These are phyloP conservation scores for Steinernema scapterisci DNA, from an alignment of 2,888 invertebrate genomes.

Conservation along the genomic window DNA sequence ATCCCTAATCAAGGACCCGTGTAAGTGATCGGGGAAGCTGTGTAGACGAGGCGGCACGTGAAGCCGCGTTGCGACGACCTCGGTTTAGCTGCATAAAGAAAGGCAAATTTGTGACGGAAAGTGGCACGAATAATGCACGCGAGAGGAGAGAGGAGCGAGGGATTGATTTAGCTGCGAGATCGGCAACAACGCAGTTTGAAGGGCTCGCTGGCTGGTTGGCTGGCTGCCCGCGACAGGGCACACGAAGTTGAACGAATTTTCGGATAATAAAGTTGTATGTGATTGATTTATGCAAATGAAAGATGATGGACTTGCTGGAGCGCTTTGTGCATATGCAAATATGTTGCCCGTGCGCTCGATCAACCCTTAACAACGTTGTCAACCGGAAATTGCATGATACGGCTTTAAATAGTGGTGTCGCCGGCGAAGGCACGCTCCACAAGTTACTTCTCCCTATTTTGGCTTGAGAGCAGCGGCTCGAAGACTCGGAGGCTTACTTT, in stretches of 20 bases:
- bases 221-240: constrained; percentile 8
- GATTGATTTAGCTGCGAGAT: constrained; percentile 5
- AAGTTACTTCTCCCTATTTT: not conserved
- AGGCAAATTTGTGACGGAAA: constrained; percentile 29
- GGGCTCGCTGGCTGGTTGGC: not conserved
- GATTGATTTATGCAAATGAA: constrained; percentile 28
- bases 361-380: not conserved
- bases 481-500: too few relatives aligned
- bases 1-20: constrained; percentile 27
- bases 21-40: constrained; percentile 27
- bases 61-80: constrained; percentile 25
- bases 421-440: not conserved
- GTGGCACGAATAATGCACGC: constrained; percentile 19
- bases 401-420: not conserved
- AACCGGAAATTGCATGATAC: constrained; percentile 2
- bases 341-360: not conserved
- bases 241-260: constrained; percentile 4
- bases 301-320: not conserved
- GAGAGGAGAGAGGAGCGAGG: not conserved
- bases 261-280: constrained; percentile 24
- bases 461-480: not conserved
- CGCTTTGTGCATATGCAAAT: constrained; percentile 16
- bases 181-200: not conserved
- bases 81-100: constrained; percentile 29
- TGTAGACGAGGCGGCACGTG: constrained; percentile 24